Conservation (phyloP, 2,113 vertebrate species). For the Vulpes ferrilata region DNA sequence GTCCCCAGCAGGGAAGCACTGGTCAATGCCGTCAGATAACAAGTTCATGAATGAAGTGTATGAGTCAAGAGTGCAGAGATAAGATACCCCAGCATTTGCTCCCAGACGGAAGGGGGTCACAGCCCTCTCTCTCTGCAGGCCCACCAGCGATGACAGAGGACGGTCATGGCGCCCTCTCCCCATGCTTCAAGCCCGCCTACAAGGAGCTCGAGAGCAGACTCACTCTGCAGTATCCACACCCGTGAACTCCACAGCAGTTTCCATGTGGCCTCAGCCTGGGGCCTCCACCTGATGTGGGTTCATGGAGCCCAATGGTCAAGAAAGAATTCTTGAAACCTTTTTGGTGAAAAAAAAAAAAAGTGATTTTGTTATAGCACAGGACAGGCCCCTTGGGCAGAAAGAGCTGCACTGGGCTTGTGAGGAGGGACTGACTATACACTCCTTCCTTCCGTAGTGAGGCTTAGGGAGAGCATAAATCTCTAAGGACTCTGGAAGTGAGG, state of each 20-base stretch:
- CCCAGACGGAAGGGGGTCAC: too few relatives aligned
- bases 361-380: too few relatives aligned
- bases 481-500: neutral
- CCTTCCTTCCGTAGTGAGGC: neutral
- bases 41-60: neutral
- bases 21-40: neutral
- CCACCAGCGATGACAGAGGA: too few relatives aligned
- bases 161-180: neutral
- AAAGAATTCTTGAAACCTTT: too few relatives aligned
- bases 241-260: neutral
- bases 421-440: neutral
- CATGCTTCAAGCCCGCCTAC: too few relatives aligned
- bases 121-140: neutral
- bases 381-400: neutral
- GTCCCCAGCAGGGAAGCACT: neutral
- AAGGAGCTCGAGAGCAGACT: neutral
- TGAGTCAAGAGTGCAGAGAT: neutral
- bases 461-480: neutral
- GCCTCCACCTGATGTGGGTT: neutral
- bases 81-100: neutral
- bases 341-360: too few relatives aligned
- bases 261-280: neutral
- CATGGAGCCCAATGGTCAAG: too few relatives aligned
- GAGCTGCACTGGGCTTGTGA: neutral
- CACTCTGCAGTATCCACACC: neutral